Percentiles rank a stretch among this genome's conserved stretches.
phyloP scores from a whole-genome alignment of 2,888 invertebrate species.

The Meiosimyza decipiens region DNA sequence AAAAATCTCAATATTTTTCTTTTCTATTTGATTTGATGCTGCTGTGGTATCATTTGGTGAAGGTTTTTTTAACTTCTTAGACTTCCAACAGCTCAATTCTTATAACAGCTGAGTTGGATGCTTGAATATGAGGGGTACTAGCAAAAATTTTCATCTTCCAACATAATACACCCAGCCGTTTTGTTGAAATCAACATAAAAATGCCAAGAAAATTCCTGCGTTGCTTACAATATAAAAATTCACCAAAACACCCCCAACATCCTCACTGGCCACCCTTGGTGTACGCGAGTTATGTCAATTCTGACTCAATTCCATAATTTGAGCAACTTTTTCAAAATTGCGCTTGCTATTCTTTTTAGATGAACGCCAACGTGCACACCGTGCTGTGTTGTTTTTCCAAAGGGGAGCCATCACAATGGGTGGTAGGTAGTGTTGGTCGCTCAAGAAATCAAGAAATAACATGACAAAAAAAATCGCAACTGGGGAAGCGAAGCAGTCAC shows the following conservation, averaged over 20 bases:
- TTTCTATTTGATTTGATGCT: no score
- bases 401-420: not conserved
- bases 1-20: no score
- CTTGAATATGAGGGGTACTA: no score
- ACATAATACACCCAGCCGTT: no score
- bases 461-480: not conserved
- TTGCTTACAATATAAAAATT: slow-evolving; percentile 16
- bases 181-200: no score
- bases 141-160: no score
- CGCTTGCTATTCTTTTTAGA: not conserved
- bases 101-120: no score
- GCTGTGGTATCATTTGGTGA: not conserved
- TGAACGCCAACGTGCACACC: not conserved
- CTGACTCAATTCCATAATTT: slow-evolving; percentile 22
- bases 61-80: not conserved
- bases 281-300: not conserved
- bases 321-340: not conserved
- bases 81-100: not conserved
- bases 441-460: slow-evolving; percentile 4
- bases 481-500: not conserved
- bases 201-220: no score
- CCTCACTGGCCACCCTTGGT: no score
- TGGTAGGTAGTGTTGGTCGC: slow-evolving; percentile 2
- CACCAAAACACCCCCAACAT: slow-evolving; percentile 14
- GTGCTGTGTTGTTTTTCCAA: no score